Conservation (phyloP, 2,113 vertebrate species). For the Sakesphorus luctuosus region DNA sequence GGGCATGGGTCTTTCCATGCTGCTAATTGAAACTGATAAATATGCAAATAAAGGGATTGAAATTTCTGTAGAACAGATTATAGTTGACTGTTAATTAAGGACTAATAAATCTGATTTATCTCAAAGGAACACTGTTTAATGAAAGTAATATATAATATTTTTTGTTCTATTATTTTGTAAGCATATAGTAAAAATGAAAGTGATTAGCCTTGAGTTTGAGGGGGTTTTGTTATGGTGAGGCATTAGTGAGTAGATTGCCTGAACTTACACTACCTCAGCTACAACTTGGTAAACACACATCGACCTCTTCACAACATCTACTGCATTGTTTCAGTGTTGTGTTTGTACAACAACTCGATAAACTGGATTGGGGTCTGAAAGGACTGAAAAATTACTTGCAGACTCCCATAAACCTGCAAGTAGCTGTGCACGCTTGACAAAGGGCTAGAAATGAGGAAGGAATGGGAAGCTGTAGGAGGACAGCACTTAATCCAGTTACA, state of each 20-base stretch:
- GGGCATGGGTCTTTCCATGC: not conserved
- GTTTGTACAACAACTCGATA: not conserved
- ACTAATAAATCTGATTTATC: not conserved
- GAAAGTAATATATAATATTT: not conserved
- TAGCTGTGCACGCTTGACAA: not conserved
- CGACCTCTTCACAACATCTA: not conserved
- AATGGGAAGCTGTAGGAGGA: not conserved
- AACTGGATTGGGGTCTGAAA: not conserved
- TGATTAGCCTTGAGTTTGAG: not conserved
- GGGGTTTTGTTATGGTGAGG: fast-evolving
- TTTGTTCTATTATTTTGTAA: not conserved
- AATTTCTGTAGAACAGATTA: not conserved
- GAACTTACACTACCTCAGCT: not conserved
- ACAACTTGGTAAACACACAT: not conserved
- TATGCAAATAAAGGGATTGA: not conserved
- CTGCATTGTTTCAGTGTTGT: not conserved
- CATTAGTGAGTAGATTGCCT: not conserved
- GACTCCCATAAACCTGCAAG: not conserved
- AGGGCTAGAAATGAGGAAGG: not conserved
- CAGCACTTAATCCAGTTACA: not conserved
- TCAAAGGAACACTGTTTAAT: not conserved
- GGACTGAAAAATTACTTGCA: not conserved
- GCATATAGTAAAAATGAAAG: not conserved
- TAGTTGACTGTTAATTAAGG: not conserved
- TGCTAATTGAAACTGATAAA: not conserved